phyloP scores from a whole-genome alignment of 2,113 vertebrate genomes.

The Austrofundulus limnaeus region DNA sequence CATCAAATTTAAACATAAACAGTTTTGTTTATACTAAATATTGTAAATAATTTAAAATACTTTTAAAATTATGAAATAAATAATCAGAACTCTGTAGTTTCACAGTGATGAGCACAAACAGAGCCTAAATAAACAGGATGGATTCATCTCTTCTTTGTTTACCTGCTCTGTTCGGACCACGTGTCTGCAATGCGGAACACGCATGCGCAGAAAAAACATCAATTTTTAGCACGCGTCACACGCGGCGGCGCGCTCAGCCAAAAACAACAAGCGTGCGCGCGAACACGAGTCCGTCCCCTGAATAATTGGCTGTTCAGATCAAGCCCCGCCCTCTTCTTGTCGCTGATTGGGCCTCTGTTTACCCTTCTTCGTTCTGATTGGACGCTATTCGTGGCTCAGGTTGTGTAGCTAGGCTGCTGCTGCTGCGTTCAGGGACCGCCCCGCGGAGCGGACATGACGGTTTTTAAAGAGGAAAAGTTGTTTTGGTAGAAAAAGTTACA shows the following conservation, averaged over 20 bases:
- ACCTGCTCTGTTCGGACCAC: slow-evolving; percentile 67
- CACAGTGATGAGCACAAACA: too few species aligned
- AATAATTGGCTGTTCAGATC: slow-evolving; percentile 50
- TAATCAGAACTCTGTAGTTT: too few species aligned
- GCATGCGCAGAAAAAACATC: slow-evolving; percentile 44
- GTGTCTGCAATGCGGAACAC: slow-evolving; percentile 58
- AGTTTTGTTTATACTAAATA: not conserved
- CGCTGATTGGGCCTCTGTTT: slow-evolving; percentile 37
- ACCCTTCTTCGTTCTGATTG: slow-evolving; percentile 47
- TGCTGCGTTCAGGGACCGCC: slow-evolving; percentile 44
- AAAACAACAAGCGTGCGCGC: slow-evolving; percentile 67
- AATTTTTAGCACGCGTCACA: slow-evolving; percentile 51
- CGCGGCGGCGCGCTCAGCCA: slow-evolving; percentile 61
- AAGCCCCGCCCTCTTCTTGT: slow-evolving; percentile 12
- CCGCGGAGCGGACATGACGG: not conserved
- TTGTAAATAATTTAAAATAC: too few species aligned
- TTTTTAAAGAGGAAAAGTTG: not conserved
- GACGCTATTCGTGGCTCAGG: slow-evolving; percentile 63
- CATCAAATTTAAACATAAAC: not conserved
- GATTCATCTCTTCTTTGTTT: slow-evolving; percentile 56
- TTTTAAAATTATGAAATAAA: too few species aligned
- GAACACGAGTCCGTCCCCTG: not conserved
- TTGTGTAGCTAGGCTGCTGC: slow-evolving; percentile 61
- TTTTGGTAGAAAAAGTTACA: not conserved
- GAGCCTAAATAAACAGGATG: not conserved